Evolutionary conservation across 2,113 vertebrate species (phyloP), one percentile per base, ranked within the genome.

Genomic region (Amia ocellicauda): DNA sequence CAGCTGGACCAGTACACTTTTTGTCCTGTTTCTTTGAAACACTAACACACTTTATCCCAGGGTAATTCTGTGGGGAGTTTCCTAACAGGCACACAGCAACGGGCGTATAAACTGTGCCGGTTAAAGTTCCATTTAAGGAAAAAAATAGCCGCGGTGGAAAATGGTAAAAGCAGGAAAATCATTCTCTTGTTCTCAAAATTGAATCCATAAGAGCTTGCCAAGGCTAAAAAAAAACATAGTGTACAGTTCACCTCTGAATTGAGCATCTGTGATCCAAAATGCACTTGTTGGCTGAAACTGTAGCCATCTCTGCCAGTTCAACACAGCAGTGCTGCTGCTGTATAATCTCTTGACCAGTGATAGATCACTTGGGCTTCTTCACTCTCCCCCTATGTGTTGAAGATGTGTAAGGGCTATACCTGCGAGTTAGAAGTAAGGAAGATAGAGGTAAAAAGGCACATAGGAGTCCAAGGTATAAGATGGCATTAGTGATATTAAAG

Each of bases 221-320:
- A 47, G 23, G 31, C 31, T 17, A 20, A 3, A 20, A 42, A 56
- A 55, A 45, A 41, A 23, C 40, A 36, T 11, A 24, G 24, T 63
- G 5, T n/a, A 17, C 40, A 28, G 23, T 45, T 64, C 31, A 36
- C 11, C 31, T 43, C 54, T 29, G 17, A 24, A 26, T n/a, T n/a
- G n/a, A n/a, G n/a, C n/a, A n/a, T 40, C 49, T 42, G 28, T 43
- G 24, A 10, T 31, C 31, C 41, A 64, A 45, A 57, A 47, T 17
- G 19, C 53, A 45, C 63, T 57, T 41, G 28, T 41, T 64, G 63
- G 27, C 53, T 47, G 42, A 45, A 58, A 56, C 24, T 3, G 3
- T 4, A 56, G 54, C 54, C 36, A 17, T 29, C 4, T 56, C 52
- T 42, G 23, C 52, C 36, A n/a, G n/a, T n/a, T n/a, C n/a, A n/a